A percentile compares a stretch with the other conserved stretches of the same genome.
phyloP scores from a whole-genome alignment of 2,888 invertebrate species.

The Himalopsyche japonica region DNA sequence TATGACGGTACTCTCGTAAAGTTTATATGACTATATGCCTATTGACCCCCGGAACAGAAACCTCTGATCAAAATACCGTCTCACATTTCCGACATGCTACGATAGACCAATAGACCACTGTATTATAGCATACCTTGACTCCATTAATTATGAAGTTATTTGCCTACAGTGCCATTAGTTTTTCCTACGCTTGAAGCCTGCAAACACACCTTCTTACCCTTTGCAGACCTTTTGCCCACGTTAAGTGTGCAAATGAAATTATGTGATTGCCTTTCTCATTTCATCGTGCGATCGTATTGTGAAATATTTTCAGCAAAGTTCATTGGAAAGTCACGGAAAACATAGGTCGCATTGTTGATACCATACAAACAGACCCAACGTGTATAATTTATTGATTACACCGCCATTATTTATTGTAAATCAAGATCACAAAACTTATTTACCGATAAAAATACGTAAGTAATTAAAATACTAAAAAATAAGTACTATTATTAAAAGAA shows the following conservation, averaged over 20 bases:
- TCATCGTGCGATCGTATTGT: slow-evolving; percentile 22
- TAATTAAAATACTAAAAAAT: too few relatives aligned
- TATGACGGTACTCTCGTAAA: background rate
- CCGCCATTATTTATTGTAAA: background rate
- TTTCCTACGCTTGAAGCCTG: slow-evolving; percentile 21
- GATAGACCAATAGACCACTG: background rate
- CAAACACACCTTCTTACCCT: slow-evolving; percentile 24
- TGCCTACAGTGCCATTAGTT: background rate
- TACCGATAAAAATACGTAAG: too few relatives aligned
- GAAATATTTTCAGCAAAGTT: slow-evolving; percentile 12
- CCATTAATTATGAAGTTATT: background rate
- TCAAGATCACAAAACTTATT: too few relatives aligned
- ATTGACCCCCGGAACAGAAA: background rate
- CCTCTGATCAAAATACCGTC: background rate
- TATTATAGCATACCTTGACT: background rate
- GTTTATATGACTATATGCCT: background rate
- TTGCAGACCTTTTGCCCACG: slow-evolving; percentile 30
- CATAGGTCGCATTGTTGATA: background rate
- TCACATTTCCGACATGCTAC: background rate
- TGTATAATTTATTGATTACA: background rate
- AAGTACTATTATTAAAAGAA: too few relatives aligned
- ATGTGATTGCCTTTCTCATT: slow-evolving; percentile 36
- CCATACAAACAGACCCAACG: background rate
- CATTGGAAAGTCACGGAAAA: background rate
- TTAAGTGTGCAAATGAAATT: slow-evolving; percentile 27